Conservation (phyloP, 2,888 invertebrate genomes). For the Leucophora obtusa region DNA sequence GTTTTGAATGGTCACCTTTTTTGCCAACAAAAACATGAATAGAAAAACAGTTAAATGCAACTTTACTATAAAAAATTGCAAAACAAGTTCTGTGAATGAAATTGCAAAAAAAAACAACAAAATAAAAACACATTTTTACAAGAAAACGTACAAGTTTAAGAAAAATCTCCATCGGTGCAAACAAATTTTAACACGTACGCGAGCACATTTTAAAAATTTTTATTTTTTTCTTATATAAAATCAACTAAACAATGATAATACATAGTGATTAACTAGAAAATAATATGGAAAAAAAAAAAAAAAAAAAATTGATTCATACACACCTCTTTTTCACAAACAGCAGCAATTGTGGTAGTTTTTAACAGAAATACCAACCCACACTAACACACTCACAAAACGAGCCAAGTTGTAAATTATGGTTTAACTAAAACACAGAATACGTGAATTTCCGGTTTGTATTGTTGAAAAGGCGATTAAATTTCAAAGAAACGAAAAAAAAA, state of each 20-base stretch:
- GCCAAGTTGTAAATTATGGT: constrained; percentile 47
- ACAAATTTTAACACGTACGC: neutral
- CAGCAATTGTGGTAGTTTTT: neutral
- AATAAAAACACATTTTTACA: constrained; percentile 31
- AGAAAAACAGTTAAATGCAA: constrained; percentile 36
- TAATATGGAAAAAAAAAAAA: neutral
- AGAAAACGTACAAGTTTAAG: constrained; percentile 49
- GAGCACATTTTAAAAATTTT: neutral
- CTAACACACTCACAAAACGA: constrained; percentile 13
- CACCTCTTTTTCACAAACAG: constrained; percentile 48
- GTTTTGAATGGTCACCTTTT: constrained; percentile 13
- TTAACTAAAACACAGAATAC: constrained; percentile 20
- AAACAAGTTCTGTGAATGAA: constrained; percentile 37
- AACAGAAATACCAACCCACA: neutral
- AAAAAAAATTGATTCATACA: constrained; percentile 53
- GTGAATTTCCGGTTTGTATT: constrained; percentile 53
- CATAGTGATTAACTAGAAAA: neutral
- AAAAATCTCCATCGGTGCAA: constrained; percentile 13
- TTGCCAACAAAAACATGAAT: constrained; percentile 14
- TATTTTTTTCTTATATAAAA: neutral
- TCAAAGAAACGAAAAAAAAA: constrained; percentile 14
- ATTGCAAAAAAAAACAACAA: constrained; percentile 21
- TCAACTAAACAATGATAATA: neutral
- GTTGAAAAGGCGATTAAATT: neutral
- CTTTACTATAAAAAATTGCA: constrained; percentile 11